Conservation (phyloP, 2,113 vertebrate species). For the Pleuronectes platessa region DNA sequence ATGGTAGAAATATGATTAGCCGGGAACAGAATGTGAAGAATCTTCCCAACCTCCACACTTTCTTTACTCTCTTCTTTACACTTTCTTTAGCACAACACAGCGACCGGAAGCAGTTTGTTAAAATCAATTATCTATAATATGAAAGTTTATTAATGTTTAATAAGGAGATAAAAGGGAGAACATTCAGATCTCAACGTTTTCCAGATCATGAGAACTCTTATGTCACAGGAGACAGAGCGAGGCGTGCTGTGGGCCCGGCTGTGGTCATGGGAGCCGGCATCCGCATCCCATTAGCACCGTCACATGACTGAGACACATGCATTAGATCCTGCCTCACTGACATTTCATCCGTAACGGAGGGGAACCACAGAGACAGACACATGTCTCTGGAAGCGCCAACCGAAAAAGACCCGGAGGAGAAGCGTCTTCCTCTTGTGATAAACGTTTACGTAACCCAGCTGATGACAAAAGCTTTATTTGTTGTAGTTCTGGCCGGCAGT, state of each 20-base stretch:
- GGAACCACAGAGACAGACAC: background rate
- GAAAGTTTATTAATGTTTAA: background rate
- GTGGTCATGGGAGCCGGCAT: conserved; percentile 72
- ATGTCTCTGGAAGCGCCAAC: conserved; percentile 14
- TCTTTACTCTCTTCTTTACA: background rate
- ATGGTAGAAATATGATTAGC: conserved; percentile 1
- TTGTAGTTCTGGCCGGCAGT: conserved; percentile 20
- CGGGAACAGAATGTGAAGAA: conserved; percentile 20
- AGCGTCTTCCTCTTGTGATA: background rate
- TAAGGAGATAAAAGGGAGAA: background rate
- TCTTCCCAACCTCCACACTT: background rate
- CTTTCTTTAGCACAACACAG: background rate
- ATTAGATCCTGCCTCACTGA: background rate
- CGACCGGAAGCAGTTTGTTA: background rate
- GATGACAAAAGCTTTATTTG: conserved; percentile 44
- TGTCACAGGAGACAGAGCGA: conserved; percentile 37
- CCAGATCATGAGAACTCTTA: conserved; percentile 47
- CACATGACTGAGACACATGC: conserved; percentile 59
- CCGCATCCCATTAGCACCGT: conserved; percentile 69
- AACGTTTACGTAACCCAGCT: background rate
- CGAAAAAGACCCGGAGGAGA: background rate
- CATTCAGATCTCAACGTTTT: conserved; percentile 45
- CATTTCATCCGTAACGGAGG: conserved; percentile 7
- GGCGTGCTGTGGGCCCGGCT: conserved; percentile 62
- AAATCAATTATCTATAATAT: background rate